A percentile compares a stretch with the other conserved stretches of the same genome.
Evolutionary conservation across 2,113 vertebrate genomes (phyloP).

Genomic region (Loxodonta africana): DNA sequence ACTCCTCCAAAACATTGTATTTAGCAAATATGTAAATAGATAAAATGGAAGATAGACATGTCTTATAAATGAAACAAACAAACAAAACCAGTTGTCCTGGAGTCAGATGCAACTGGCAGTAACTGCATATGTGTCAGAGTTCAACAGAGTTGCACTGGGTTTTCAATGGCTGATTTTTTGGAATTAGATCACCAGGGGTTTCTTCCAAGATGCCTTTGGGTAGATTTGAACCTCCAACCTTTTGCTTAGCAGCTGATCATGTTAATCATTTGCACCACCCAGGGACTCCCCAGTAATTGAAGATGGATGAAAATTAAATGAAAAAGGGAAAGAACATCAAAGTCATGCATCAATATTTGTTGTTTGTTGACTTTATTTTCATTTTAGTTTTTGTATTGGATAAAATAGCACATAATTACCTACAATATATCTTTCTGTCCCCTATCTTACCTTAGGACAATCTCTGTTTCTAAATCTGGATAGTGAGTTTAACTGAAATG

Average conservation of each 20-base stretch:
- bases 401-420: not conserved
- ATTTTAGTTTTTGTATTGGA: not conserved
- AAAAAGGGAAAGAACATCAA: slow-evolving; percentile 12
- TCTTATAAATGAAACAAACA: not conserved
- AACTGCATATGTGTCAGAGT: too few relatives aligned
- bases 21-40: not conserved
- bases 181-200: too few relatives aligned
- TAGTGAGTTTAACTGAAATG: not conserved
- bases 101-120: too few relatives aligned
- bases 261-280: too few relatives aligned
- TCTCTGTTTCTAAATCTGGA: not conserved
- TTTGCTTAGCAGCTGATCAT: too few relatives aligned
- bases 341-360: not conserved
- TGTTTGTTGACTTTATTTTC: not conserved
- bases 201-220: too few relatives aligned
- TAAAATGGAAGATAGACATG: not conserved
- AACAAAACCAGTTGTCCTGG: too few relatives aligned
- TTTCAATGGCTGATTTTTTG: too few relatives aligned
- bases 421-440: not conserved
- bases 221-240: too few relatives aligned
- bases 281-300: not conserved
- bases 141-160: too few relatives aligned
- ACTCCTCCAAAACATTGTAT: not conserved
- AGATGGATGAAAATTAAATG: not conserved
- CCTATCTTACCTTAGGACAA: not conserved